Evolutionary conservation across 2,113 vertebrate genomes (phyloP), one percentile per base, ranked within the genome.

Genomic region (Notarius lentiginosus): DNA sequence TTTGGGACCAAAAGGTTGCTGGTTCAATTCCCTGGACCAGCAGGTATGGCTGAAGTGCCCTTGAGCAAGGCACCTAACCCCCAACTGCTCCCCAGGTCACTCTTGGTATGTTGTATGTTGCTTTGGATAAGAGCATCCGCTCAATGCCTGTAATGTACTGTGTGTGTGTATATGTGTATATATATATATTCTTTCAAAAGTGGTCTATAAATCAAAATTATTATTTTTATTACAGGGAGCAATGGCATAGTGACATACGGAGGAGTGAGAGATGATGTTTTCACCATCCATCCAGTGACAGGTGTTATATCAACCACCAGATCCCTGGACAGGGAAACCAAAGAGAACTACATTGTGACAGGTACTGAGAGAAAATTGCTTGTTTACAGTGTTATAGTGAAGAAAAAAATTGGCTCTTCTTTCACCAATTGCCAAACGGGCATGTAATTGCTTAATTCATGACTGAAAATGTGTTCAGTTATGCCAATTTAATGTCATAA

Each of bases 191-290:
- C 41, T 41, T 41, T 41, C 41, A 41, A 41, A 41, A 41, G 41
- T 41, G 41, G 41, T 41, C 41, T 41, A 41, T 41, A 41, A 41
- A 41, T 41, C 41, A 41, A 41, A 41, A 12, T 58, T 58, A 24
- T 61, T 15, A 11, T 41, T 83, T 55, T 70, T 56, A 34, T 81
- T 70, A 53, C 90, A 97, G 98, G 97, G 85, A 92, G 95, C 84
- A 98, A 97, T 0, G 97, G 97, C 7, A 94, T 96, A 22, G 96
- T 99, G 89, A 96, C 93, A 0, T 99, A 98, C 0, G 97, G 97
- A 22, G 96, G 96, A 11, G 90, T 98, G 68, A 94, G 95, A 18
- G 96, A 96, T 9, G 96, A 96, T 0, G 95, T 94, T 0, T 99
- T 99, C 91, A 94, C 95, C 85, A 95, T 99, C 87, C 94, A 99